A percentile compares a stretch with the other conserved stretches of the same genome.
Conservation (phyloP, 2,797 vertebrate genomes). For the Sebastes iracundus region DNA sequence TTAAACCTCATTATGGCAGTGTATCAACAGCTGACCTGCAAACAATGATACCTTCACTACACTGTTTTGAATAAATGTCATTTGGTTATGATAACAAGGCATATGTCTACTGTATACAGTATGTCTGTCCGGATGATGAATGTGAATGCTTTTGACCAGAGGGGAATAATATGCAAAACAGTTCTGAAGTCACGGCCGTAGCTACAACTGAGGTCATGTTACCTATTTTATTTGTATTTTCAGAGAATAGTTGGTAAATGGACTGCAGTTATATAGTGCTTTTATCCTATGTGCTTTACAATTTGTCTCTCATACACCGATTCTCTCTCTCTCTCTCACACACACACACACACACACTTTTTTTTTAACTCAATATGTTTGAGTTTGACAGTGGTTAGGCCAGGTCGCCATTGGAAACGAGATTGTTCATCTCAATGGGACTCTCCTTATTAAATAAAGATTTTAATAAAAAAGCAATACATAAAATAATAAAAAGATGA, state of each 20-base stretch:
- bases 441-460: too few relatives aligned
- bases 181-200: neutral
- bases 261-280: neutral
- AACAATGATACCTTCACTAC: neutral
- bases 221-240: neutral
- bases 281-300: too few relatives aligned
- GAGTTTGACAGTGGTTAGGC: neutral
- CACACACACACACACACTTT: too few relatives aligned
- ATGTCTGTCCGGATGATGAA: neutral
- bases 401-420: too few relatives aligned
- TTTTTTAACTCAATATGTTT: too few relatives aligned
- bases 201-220: neutral
- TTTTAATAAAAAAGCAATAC: too few relatives aligned
- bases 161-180: neutral
- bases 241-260: neutral
- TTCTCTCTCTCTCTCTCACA: too few relatives aligned
- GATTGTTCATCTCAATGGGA: too few relatives aligned
- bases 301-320: too few relatives aligned
- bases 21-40: slow-evolving; percentile 8
- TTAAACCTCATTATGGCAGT: slow-evolving; percentile 18
- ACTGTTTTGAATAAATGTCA: slow-evolving; percentile 2
- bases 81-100: neutral
- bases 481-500: too few relatives aligned
- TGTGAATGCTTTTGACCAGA: neutral
- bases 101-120: neutral